Percentiles rank a stretch among this genome's conserved stretches.
Evolutionary conservation across 2,113 vertebrate genomes (phyloP).

Genomic region (Columba janthina): DNA sequence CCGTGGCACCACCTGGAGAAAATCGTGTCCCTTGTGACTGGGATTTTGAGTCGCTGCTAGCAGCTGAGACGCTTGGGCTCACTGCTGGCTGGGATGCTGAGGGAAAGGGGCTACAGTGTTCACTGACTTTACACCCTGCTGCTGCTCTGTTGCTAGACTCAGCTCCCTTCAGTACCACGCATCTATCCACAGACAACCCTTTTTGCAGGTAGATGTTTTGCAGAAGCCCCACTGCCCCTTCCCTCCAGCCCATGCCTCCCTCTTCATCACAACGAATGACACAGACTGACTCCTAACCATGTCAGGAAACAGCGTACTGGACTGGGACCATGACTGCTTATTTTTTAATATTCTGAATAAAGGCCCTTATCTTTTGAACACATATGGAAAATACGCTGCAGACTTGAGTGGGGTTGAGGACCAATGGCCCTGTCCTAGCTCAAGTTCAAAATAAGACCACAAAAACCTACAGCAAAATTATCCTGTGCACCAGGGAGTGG

Average conservation of each 20-base stretch:
- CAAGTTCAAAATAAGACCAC: neutral
- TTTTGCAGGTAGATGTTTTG: neutral
- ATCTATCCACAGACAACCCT: rapidly evolving
- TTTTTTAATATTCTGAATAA: neutral
- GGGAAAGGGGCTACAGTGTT: neutral
- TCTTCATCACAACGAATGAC: rapidly evolving
- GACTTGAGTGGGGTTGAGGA: neutral
- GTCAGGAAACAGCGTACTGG: neutral
- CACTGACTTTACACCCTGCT: neutral
- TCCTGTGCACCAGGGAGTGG: neutral
- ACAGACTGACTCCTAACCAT: neutral
- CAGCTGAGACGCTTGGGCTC: neutral
- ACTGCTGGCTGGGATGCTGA: neutral
- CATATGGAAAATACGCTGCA: neutral
- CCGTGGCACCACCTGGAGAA: neutral
- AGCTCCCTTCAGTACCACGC: neutral
- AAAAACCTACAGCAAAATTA: neutral
- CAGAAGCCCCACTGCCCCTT: neutral
- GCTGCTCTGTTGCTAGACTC: neutral
- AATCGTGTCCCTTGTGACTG: neutral
- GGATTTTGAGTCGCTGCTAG: neutral
- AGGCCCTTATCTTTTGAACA: neutral
- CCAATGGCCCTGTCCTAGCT: neutral
- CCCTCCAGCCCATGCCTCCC: rapidly evolving
- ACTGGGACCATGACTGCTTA: neutral